Base-by-base conservation (phyloP, 2,113 vertebrate genomes). In the Rhinolophus sinicus region DNA sequence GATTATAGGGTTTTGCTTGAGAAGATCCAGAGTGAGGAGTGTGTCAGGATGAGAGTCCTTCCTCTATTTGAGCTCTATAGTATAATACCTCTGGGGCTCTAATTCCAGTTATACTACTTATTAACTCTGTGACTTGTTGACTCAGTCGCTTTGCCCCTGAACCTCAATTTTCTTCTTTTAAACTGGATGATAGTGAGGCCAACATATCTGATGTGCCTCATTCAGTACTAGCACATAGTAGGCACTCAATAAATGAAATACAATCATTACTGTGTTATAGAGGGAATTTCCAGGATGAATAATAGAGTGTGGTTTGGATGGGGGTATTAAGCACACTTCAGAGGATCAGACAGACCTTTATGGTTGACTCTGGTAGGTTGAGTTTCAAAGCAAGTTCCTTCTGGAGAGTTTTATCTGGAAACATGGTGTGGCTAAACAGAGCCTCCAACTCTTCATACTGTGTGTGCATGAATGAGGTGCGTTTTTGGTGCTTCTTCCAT, bases 301-400 rank as follows among this genome's bases (percentile, higher is more conserved):
- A n/a, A 26, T 47, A 47, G 33, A 22, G 44, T 28, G n/a, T 75
- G 60, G 21, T 81, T 76, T 94, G 52, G 52, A 33, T 58, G 28
- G n/a, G 22, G 19, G 12, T 58, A 50, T n/a, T 40, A 90, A 44
- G 64, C 33, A 64, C 24, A 56, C 13, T 35, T 47, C 16, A 54
- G 19, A 28, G 14, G 8, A 81, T 76, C 67, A 52, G 21, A 94
- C 84, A 65, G 44, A 94, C 83, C 84, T 95, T 92, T 24, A 91
- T 40, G n/a, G 40, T 73, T 54, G 64, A 62, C 24, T 84, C 87
- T 0, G 18, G 19, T n/a, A 88, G 50, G 58, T 40, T 33, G 82
- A 96, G 65, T 90, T 84, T 78, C 52, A 60, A 73, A 91, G 95
- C 82, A 21, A 95, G 50, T 35, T 84, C 40, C 30, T 64, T 86